Base-by-base conservation (phyloP, 2,113 vertebrate genomes). In the Sclerurus mexicanus region DNA sequence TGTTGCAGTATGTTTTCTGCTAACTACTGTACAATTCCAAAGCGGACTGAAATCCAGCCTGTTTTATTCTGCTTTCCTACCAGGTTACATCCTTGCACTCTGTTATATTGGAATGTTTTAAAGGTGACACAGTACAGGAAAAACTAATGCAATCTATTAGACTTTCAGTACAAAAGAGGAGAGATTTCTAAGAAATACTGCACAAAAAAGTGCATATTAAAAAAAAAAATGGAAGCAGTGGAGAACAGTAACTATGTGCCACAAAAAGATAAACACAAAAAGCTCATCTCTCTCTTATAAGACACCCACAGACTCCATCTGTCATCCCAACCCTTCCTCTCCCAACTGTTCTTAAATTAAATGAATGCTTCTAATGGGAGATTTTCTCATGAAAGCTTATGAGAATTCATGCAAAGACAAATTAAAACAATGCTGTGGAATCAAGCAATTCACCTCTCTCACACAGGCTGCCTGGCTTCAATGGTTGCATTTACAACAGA, bases 271-370 rank as follows among this genome's bases (percentile, higher is more conserved):
- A 97, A 96, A 97, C 93, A 96, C 96, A 96, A 92, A 77, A 93
- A 92, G 88, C 74, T 96, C 94, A 94, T 94, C 94, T 92, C 93
- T 31, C 97, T 96, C 97, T 96, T 97, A 96, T 97, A 97, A 98
- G 98, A 98, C 92, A 96, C 93, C 93, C 97, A 97, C 97, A 94
- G 96, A 53, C 96, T 97, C 98, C 98, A 98, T 97, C 96, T 98
- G 98, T 98, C 98, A 98, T 98, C 98, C 98, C 98, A 98, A 97
- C 96, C 97, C 98, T 97, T 98, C 97, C 87, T 96, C 90, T 98
- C 94, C 96, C 98, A 97, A 97, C 96, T 94, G 94, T 96, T 97
- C 97, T 97, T 98, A 97, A 98, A 98, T 98, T 98, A 98, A 98
- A 98, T 89, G 96, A 97, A 96, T 96, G 90, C 84, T 85, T 89